Evolutionary conservation across 2,888 invertebrate species (phyloP), one percentile per base, ranked within the genome.

Genomic region (Oxystoma pomonae): DNA sequence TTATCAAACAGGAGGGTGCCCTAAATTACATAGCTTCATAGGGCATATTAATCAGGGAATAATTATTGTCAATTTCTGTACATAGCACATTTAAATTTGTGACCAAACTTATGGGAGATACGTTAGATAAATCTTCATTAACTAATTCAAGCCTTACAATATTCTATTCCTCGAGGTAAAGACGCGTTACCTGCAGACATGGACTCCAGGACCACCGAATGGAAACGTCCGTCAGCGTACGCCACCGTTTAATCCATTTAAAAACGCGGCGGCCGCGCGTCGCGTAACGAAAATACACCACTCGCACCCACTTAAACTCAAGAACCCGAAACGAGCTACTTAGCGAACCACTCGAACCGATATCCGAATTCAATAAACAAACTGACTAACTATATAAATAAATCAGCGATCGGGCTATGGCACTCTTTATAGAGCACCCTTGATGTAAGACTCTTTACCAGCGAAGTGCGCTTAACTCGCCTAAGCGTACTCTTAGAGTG

Each of bases 301-400:
- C 60, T 62, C 65, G 60, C 65, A 66, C 65, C 65, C 65, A 65
- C 68, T 67, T 59, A 61, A 62, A 62, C 52, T 73, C 77, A 77
- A 77, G 74, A 72, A 76, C 71, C 77, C 76, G 75, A 16, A 67
- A 62, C 63, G 73, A 76, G 74, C 74, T 75, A 76, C 71, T 71
- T 66, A 69, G 68, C 68, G 67, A 67, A 65, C 66, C 78, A 77
- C 75, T 75, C 74, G 75, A 77, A 76, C 74, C 77, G 76, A 78
- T 78, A 78, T 74, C 78, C 79, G 78, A 79, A 80, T 80, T 80
- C 80, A 80, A 80, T 80, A 80, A 80, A 80, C 80, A 80, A 80
- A 80, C 80, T 78, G 80, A 78, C 80, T 80, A 80, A 81, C 80
- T 81, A 80, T 80, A 81, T 80, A 81, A 81, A 81, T 81, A 81